Evolutionary conservation across 2,888 invertebrate species (phyloP), one percentile per base, ranked within the genome.

Genomic region (Melieria omissa): DNA sequence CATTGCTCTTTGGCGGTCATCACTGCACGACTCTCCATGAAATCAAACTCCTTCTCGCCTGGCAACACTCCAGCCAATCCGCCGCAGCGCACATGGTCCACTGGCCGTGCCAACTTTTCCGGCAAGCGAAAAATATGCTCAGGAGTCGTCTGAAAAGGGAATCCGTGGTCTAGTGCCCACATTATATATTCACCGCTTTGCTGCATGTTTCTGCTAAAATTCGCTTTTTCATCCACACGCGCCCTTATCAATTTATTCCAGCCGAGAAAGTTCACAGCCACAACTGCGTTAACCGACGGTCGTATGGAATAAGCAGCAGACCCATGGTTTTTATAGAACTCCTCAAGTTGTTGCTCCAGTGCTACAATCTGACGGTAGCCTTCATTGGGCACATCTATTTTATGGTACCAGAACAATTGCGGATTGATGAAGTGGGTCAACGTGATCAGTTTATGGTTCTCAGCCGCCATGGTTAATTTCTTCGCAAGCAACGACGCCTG

Each of bases 351-450:
- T 42, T 78, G 67, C 52, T 81, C 81, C 41, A 80, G 64, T 46
- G 55, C 46, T 5, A 65, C 75, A 3, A 78, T 52, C 65, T 77
- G 75, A 44, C 71, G 73, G 8, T 76, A 74, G 45, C 70, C 57
- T 1, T 76, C 75, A 66, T 75, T 76, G 3, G 75, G 77, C 1
- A 74, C 76, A 67, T 77, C 78, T 29, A 78, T 73, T 62, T 76
- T 77, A 65, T 80, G 80, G 44, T 77, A 81, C 81, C 81, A 81
- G 70, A 81, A 81, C 12, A 80, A 60, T 65, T 80, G 80, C 0
- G 81, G 81, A 73, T 80, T 81, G 41, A 81, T 81, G 57, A 80
- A 81, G 47, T 81, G 80, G 0, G 81, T 77, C 14, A 81, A 72
- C 0, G 78, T 46, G 9, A 81, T 76, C 52, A 74, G 76, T 52